Conservation (phyloP, 2,113 vertebrate genomes). For the Symphodus melops region DNA sequence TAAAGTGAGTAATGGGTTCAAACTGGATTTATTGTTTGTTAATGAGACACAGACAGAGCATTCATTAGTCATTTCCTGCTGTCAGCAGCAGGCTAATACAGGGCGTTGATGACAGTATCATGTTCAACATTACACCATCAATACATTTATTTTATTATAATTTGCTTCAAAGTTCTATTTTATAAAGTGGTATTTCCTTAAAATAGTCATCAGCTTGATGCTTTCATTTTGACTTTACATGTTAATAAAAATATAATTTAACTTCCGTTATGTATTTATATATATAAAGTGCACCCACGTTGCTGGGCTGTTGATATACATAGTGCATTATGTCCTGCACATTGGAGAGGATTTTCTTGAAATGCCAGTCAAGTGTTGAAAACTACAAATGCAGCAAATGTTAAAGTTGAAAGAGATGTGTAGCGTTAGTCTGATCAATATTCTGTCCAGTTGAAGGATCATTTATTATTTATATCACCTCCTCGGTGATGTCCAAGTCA, state of each 20-base stretch:
- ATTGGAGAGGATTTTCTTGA: background rate
- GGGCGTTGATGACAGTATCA: conserved; percentile 1
- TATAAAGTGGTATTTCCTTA: too few species aligned
- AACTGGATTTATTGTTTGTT: conserved; percentile 10
- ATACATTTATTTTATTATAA: background rate
- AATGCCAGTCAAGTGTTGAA: background rate
- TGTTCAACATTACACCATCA: background rate
- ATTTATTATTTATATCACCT: conserved; percentile 13
- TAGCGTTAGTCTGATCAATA: background rate
- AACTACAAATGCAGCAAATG: background rate
- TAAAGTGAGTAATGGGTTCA: conserved; percentile 9
- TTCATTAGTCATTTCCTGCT: conserved; percentile 35
- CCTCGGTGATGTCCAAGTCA: conserved; percentile 19
- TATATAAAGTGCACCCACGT: background rate
- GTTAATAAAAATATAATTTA: too few species aligned
- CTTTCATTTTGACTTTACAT: too few species aligned
- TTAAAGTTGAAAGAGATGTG: background rate
- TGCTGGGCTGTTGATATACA: background rate
- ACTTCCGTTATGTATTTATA: background rate
- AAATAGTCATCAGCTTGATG: too few species aligned
- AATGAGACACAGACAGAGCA: background rate
- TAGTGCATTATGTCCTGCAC: background rate
- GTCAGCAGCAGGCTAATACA: background rate
- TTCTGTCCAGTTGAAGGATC: background rate
- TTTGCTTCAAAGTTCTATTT: background rate